phyloP scores from a whole-genome alignment of 2,888 invertebrate genomes.

The Gastracanthus pulcherrimus region DNA sequence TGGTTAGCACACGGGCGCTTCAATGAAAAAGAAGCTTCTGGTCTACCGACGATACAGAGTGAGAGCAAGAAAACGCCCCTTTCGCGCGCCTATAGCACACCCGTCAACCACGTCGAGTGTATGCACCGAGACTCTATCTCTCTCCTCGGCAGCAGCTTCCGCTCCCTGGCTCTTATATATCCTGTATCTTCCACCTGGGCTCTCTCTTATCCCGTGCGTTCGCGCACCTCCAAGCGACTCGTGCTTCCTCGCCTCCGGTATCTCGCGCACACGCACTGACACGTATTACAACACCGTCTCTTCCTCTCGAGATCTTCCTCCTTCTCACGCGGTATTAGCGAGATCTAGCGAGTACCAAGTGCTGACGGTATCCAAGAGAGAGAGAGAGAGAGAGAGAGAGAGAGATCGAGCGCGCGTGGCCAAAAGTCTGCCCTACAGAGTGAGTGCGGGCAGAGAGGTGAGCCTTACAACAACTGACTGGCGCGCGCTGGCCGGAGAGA shows the following conservation, averaged over 20 bases:
- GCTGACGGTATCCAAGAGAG: no score
- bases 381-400: no score
- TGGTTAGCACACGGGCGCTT: neutral
- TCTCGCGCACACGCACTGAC: neutral
- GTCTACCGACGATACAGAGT: neutral
- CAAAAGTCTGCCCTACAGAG: no score
- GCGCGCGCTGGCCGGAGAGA: no score
- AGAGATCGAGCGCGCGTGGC: no score
- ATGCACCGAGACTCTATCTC: neutral
- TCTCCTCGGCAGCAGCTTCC: conserved; percentile 5
- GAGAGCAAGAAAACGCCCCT: conserved; percentile 38
- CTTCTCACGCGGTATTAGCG: no score
- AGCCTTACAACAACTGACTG: no score
- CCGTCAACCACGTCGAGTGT: no score
- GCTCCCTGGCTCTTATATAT: neutral
- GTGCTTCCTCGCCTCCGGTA: no score
- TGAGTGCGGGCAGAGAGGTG: no score
- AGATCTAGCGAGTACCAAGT: no score
- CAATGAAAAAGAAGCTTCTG: neutral
- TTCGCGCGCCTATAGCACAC: conserved; percentile 6
- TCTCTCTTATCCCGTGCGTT: neutral
- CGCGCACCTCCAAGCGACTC: neutral
- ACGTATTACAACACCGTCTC: neutral
- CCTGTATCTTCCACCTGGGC: neutral
- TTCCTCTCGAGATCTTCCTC: neutral